These are phyloP conservation scores for Austrolebias charrua DNA, from an alignment of 2,797 vertebrate species.

Conservation along the genomic window DNA sequence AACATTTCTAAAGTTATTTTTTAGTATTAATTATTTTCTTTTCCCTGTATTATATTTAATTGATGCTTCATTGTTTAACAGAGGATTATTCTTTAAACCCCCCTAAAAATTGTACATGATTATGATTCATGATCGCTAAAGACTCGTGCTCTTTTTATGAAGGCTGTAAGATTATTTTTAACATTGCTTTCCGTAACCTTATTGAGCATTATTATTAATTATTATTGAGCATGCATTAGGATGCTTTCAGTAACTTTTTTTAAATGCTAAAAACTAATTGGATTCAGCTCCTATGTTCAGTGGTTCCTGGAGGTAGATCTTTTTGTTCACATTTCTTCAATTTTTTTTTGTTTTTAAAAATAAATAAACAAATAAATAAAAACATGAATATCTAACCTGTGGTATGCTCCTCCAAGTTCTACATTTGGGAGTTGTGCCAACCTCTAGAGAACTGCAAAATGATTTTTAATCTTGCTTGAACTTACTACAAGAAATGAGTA, in stretches of 20 bases:
- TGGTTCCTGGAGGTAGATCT: slow-evolving; percentile 48
- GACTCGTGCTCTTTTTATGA: slow-evolving; percentile 48
- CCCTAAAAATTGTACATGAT: slow-evolving; percentile 61
- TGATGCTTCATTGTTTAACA: slow-evolving; percentile 63
- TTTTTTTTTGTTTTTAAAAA: slow-evolving; percentile 34
- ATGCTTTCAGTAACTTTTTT: slow-evolving; percentile 64
- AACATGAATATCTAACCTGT: slow-evolving; percentile 27
- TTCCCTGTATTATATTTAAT: slow-evolving; percentile 65
- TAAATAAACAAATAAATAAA: slow-evolving; percentile 2
- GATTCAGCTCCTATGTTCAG: slow-evolving; percentile 46
- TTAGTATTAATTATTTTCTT: slow-evolving; percentile 7
- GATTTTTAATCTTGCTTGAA: slow-evolving; percentile 3
- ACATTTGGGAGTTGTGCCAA: slow-evolving; percentile 25
- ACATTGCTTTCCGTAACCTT: slow-evolving; percentile 60
- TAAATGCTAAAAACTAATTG: slow-evolving; percentile 68
- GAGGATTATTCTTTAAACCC: slow-evolving; percentile 59
- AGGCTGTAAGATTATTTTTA: slow-evolving; percentile 64
- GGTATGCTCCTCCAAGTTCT: slow-evolving; percentile 15
- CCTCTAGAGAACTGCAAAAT: slow-evolving; percentile 6
- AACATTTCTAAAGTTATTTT: slow-evolving; percentile 43
- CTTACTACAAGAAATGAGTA: slow-evolving; percentile 4
- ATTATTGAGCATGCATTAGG: too few species aligned
- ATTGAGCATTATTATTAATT: too few species aligned
- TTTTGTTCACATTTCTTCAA: slow-evolving; percentile 39
- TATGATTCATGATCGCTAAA: slow-evolving; percentile 72